Conservation (phyloP, 2,797 vertebrate species). For the Helostoma temminkii region DNA sequence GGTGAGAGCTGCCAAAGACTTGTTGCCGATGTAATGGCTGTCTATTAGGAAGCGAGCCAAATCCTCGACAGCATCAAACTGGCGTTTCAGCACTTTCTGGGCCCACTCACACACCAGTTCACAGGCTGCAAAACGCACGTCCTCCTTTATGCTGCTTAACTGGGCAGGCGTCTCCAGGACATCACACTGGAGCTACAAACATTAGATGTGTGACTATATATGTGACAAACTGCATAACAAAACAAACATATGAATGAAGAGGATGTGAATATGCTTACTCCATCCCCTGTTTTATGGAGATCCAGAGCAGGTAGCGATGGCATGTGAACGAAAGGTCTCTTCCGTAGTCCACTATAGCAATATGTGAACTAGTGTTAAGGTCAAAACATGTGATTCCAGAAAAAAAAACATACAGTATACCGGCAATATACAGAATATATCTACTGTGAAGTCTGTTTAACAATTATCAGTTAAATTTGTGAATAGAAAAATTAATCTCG, state of each 20-base stretch:
- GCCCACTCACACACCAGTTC: constrained; percentile 99
- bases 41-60: constrained; percentile 97
- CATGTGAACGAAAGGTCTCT: constrained; percentile 97
- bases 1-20: constrained; percentile 96
- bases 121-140: constrained; percentile 94
- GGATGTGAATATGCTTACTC: constrained; percentile 81
- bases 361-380: constrained; percentile 93
- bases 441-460: neutral
- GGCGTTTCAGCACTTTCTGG: constrained; percentile 97
- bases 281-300: constrained; percentile 93
- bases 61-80: constrained; percentile 95
- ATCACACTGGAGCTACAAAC: constrained; percentile 86
- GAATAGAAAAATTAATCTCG: neutral
- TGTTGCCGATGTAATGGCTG: constrained; percentile 98
- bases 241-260: neutral
- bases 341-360: constrained; percentile 99
- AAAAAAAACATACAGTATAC: neutral
- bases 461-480: no score
- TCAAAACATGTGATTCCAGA: constrained; percentile 28
- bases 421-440: neutral
- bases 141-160: constrained; percentile 91
- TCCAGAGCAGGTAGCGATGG: constrained; percentile 96
- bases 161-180: constrained; percentile 89
- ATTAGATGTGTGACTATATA: constrained; percentile 8
- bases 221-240: neutral